Percentiles rank a stretch among this genome's conserved stretches.
phyloP scores from a whole-genome alignment of 2,888 invertebrate species.

The Keiferia lycopersicella region DNA sequence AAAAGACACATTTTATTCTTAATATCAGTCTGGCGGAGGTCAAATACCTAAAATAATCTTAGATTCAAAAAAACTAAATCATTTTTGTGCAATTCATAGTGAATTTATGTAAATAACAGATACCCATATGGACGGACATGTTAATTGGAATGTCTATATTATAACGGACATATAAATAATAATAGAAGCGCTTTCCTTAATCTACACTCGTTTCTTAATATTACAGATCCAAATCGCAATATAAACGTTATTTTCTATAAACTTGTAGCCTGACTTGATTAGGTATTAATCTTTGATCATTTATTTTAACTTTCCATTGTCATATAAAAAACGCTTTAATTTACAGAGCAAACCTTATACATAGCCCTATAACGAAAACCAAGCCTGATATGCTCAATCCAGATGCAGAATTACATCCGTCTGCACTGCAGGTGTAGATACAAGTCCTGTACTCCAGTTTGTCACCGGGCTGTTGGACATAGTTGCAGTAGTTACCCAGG shows the following conservation, averaged over 20 bases:
- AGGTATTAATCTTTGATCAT: too few species aligned
- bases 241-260: too few species aligned
- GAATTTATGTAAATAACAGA: too few species aligned
- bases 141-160: too few species aligned
- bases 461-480: conserved; percentile 93
- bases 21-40: conserved; percentile 8
- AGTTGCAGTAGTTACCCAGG: conserved; percentile 94
- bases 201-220: too few species aligned
- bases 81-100: conserved; percentile 2
- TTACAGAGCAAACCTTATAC: conserved; percentile 8
- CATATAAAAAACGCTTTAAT: neutral
- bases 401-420: conserved; percentile 89
- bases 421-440: conserved; percentile 90
- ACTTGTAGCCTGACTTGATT: too few species aligned
- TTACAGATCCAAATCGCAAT: too few species aligned
- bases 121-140: too few species aligned
- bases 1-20: neutral
- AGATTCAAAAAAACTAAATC: neutral
- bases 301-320: too few species aligned
- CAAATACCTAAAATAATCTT: neutral
- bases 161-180: too few species aligned
- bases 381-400: conserved; percentile 45
- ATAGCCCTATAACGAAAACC: conserved; percentile 30
- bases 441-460: conserved; percentile 92
- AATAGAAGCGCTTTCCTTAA: too few species aligned